Percentiles rank a stretch among this genome's conserved stretches.
phyloP scores from a whole-genome alignment of 2,888 invertebrate genomes.

The Sinopyrophorus schimmeli region DNA sequence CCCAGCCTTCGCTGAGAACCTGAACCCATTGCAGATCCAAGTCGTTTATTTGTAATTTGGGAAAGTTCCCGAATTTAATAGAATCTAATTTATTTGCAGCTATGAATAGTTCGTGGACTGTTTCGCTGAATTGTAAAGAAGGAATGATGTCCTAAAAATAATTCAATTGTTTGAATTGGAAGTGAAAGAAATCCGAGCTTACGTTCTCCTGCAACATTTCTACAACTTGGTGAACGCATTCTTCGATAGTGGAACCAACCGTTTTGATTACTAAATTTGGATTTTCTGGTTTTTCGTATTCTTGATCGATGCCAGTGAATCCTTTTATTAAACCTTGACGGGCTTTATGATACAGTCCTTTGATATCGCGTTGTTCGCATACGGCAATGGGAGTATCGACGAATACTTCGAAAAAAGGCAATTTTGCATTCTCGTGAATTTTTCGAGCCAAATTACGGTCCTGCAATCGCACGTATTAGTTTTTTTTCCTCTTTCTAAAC shows the following conservation, averaged over 20 bases:
- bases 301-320: constrained; percentile 91
- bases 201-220: constrained; percentile 77
- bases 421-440: constrained; percentile 83
- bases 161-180: constrained; percentile 62
- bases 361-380: constrained; percentile 94
- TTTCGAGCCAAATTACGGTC: constrained; percentile 89
- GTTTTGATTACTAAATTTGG: constrained; percentile 89
- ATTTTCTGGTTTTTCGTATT: constrained; percentile 83
- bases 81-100: constrained; percentile 65
- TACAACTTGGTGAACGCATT: constrained; percentile 86
- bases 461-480: constrained; percentile 40
- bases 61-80: constrained; percentile 75
- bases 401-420: constrained; percentile 94
- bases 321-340: constrained; percentile 88
- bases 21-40: constrained; percentile 94
- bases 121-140: constrained; percentile 24
- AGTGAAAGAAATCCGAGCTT: neutral
- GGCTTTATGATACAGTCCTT: constrained; percentile 97
- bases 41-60: constrained; percentile 73
- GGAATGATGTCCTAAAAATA: constrained; percentile 51
- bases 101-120: constrained; percentile 81
- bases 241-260: constrained; percentile 77
- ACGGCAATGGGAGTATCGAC: constrained; percentile 94
- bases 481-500: no score
- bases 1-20: constrained; percentile 97